These are phyloP conservation scores for Cordylochernes scorpioides DNA, from an alignment of 2,888 invertebrate species.

Conservation along the genomic window DNA sequence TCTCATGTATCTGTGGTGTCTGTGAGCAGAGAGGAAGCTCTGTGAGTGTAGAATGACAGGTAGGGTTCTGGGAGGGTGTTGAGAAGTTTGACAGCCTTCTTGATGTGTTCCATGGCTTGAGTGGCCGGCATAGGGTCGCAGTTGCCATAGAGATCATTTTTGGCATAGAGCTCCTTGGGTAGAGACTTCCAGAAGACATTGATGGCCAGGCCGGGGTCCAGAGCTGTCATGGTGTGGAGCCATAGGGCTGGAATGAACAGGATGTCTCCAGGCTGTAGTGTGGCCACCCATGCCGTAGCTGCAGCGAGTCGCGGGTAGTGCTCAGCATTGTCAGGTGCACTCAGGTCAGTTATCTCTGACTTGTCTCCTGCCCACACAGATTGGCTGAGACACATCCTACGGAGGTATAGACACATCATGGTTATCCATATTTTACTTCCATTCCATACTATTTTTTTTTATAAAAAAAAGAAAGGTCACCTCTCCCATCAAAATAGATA, in stretches of 20 bases:
- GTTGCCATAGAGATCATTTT: slow-evolving; percentile 1
- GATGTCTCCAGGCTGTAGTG: slow-evolving; percentile 2
- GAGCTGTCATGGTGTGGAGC: slow-evolving; percentile 1
- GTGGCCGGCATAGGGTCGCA: slow-evolving; percentile 2
- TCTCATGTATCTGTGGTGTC: too few species aligned
- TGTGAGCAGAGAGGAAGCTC: too few species aligned
- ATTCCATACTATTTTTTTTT: too few species aligned
- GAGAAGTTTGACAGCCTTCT: slow-evolving; percentile 2
- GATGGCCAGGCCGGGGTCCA: slow-evolving; percentile 2
- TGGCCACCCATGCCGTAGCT: too few species aligned
- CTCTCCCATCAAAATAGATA: too few species aligned
- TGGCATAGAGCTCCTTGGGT: slow-evolving; percentile 1
- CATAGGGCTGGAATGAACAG: slow-evolving; percentile 2
- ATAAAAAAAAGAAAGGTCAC: too few species aligned
- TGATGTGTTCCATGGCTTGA: slow-evolving; percentile 2
- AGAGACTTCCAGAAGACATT: slow-evolving; percentile 1
- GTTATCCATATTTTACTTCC: too few species aligned
- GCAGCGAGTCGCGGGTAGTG: too few species aligned
- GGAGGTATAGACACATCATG: too few species aligned
- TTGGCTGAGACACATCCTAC: too few species aligned
- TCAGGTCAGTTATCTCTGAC: slow-evolving; percentile 26
- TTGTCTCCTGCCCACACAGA: slow-evolving; percentile 29
- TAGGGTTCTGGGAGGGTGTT: slow-evolving; percentile 2
- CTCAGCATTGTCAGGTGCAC: slow-evolving; percentile 25
- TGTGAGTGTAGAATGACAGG: slow-evolving; percentile 1